These are phyloP conservation scores for Panagrolaimus sp. DNA, from an alignment of 1,140 invertebrate species.

Conservation along the genomic window DNA sequence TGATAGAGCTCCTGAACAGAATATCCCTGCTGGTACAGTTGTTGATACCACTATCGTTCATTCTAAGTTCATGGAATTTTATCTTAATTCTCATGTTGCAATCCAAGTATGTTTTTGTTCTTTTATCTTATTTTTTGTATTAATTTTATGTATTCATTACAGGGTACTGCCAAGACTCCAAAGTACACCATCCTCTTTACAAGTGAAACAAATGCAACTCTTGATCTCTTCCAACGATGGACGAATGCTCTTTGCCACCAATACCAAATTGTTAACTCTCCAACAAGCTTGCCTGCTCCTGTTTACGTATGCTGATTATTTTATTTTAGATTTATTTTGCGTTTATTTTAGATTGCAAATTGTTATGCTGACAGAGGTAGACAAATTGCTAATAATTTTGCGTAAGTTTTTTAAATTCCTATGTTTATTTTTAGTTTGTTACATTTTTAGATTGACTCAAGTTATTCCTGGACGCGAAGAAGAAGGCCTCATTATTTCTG, in stretches of 20 bases:
- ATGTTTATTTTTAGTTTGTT: background rate
- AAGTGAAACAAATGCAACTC: slow-evolving; percentile 27
- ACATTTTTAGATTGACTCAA: background rate
- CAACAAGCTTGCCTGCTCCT: slow-evolving; percentile 1
- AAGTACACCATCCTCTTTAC: slow-evolving; percentile 33
- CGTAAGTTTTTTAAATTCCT: background rate
- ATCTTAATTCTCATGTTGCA: slow-evolving; percentile 39
- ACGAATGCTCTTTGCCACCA: slow-evolving; percentile 43
- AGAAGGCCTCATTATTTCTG: background rate
- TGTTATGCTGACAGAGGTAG: background rate
- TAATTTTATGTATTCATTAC: background rate
- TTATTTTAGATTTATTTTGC: too few relatives aligned
- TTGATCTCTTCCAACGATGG: slow-evolving; percentile 28
- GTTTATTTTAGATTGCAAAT: too few relatives aligned
- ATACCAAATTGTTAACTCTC: slow-evolving; percentile 36
- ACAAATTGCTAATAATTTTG: background rate
- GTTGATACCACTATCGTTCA: slow-evolving; percentile 38
- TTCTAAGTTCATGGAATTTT: slow-evolving; percentile 37
- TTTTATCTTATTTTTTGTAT: background rate
- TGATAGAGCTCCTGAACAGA: slow-evolving; percentile 32
- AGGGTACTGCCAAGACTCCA: slow-evolving; percentile 42
- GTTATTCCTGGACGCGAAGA: background rate
- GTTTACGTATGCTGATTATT: too few relatives aligned
- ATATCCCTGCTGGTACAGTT: slow-evolving; percentile 36
- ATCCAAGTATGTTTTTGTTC: slow-evolving; percentile 27